Evolutionary conservation across 2,888 invertebrate genomes (phyloP).

Genomic region (Caenorhabditis sp.): DNA sequence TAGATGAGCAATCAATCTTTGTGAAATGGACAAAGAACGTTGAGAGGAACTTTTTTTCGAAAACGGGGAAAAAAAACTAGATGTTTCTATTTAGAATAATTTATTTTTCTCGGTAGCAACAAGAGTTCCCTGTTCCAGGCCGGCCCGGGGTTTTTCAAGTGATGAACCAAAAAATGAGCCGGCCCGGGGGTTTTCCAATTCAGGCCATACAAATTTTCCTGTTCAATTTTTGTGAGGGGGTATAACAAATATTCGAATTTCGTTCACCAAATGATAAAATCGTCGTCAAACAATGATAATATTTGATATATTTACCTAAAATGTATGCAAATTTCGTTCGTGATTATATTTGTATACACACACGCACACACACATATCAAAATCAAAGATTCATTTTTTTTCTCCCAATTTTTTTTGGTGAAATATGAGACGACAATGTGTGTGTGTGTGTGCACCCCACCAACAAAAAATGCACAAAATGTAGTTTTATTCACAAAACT

Average conservation of each 20-base stretch:
- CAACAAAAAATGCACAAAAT: background rate
- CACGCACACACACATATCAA: background rate
- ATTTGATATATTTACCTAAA: background rate
- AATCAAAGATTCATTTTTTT: background rate
- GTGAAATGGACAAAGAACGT: background rate
- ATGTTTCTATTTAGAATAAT: no score
- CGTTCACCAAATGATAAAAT: background rate
- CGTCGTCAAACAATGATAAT: background rate
- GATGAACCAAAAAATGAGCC: no score
- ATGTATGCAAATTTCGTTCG: slow-evolving; percentile 1
- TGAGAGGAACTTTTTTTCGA: background rate
- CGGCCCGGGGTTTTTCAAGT: no score
- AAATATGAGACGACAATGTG: background rate
- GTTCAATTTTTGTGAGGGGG: no score
- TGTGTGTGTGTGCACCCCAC: background rate
- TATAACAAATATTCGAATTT: background rate
- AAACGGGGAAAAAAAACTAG: no score
- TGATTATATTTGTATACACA: background rate
- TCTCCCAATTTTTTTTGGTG: background rate
- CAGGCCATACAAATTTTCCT: no score
- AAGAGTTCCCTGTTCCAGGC: no score
- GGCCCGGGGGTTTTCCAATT: no score
- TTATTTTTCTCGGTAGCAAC: no score
- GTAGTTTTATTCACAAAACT: background rate
- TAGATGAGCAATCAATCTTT: slow-evolving; percentile 1